A percentile compares a stretch with the other conserved stretches of the same genome.
These are phyloP conservation scores for Cantharis lateralis DNA, from an alignment of 2,888 invertebrate genomes.

Conservation along the genomic window DNA sequence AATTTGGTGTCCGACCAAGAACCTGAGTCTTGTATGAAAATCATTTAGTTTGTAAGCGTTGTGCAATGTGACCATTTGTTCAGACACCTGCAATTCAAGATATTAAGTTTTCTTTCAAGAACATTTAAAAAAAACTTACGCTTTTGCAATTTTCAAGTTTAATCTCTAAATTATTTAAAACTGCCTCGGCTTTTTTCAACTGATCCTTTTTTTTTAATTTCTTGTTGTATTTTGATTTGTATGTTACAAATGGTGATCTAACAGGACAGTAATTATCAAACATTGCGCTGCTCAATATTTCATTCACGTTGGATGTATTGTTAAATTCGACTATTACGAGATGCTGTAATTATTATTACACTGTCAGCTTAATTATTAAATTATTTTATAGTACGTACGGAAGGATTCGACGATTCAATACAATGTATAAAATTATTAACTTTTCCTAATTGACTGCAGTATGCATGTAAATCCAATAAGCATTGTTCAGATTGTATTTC, in stretches of 20 bases:
- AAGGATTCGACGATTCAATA: constrained; percentile 48
- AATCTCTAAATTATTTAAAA: constrained; percentile 30
- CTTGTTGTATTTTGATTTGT: constrained; percentile 49
- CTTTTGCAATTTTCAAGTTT: constrained; percentile 48
- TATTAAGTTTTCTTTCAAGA: background rate
- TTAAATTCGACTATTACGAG: constrained; percentile 78
- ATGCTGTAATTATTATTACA: constrained; percentile 57
- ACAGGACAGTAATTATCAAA: constrained; percentile 68
- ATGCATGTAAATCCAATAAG: constrained; percentile 67
- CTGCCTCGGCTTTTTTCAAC: background rate
- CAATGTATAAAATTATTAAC: constrained; percentile 72
- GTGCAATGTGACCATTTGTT: constrained; percentile 71
- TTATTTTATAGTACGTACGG: constrained; percentile 42
- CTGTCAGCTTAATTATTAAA: background rate
- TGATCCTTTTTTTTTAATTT: constrained; percentile 37
- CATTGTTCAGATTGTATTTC: constrained; percentile 77
- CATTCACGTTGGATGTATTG: constrained; percentile 59
- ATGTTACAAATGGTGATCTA: constrained; percentile 75
- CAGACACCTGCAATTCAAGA: constrained; percentile 56
- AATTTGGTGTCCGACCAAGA: constrained; percentile 74
- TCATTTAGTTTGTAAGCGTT: constrained; percentile 70
- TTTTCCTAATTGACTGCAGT: constrained; percentile 70
- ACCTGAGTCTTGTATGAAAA: constrained; percentile 73
- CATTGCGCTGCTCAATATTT: constrained; percentile 62
- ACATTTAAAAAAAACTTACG: background rate